A percentile compares a stretch with the other conserved stretches of the same genome.
Conservation (phyloP, 2,113 vertebrate species). For the Quiscalus mexicanus region DNA sequence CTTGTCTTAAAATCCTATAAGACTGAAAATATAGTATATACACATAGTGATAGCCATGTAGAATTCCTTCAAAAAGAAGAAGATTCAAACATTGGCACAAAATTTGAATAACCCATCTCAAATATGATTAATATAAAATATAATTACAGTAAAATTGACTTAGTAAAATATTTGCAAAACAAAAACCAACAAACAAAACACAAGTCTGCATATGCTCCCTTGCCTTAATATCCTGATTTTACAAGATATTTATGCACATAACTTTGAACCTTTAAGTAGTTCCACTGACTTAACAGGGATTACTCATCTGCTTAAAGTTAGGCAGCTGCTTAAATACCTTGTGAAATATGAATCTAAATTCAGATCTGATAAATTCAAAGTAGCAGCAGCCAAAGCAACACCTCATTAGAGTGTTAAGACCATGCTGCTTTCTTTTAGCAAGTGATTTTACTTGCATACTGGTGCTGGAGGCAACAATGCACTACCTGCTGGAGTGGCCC, state of each 20-base stretch:
- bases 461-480: neutral
- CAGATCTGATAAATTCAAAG: conserved; percentile 39
- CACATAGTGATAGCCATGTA: neutral
- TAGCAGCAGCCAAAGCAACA: neutral
- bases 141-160: neutral
- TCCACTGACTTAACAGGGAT: conserved; percentile 38
- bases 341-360: conserved; percentile 24
- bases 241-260: conserved; percentile 5
- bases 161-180: conserved; percentile 15
- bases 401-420: neutral
- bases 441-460: neutral
- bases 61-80: neutral
- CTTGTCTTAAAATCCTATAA: conserved; percentile 5
- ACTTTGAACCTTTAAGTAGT: conserved; percentile 27
- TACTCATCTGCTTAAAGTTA: conserved; percentile 38
- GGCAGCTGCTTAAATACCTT: conserved; percentile 1
- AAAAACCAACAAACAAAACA: neutral
- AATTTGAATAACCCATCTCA: neutral
- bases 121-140: neutral
- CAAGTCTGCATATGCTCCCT: neutral
- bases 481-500: neutral
- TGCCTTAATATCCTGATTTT: neutral
- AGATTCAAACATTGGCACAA: neutral
- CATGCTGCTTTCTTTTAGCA: neutral
- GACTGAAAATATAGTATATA: neutral